Percentiles rank a stretch among this genome's conserved stretches.
Conservation (phyloP, 2,113 vertebrate genomes). For the Hyaena hyaena region DNA sequence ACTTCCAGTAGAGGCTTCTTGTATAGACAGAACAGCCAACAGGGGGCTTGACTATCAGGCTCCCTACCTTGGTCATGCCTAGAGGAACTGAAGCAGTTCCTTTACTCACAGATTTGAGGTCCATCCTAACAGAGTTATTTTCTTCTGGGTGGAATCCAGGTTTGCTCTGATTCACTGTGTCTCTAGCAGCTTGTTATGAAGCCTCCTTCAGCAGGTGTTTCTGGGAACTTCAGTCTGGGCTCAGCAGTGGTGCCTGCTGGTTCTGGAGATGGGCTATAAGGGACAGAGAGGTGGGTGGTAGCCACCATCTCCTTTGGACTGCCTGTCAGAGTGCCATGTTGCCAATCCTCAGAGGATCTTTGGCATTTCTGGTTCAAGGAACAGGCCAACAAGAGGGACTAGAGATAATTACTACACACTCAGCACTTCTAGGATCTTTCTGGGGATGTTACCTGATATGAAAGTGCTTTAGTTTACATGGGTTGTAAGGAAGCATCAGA, state of each 20-base stretch:
- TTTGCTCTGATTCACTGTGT: background rate
- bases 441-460: background rate
- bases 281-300: background rate
- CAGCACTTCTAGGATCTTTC: background rate
- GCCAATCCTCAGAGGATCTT: background rate
- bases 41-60: fast-evolving
- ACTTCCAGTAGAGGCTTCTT: background rate
- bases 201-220: background rate
- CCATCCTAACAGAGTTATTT: background rate
- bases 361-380: background rate
- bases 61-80: fast-evolving
- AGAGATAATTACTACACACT: background rate
- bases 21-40: background rate
- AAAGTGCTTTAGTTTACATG: background rate
- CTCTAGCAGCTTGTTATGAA: background rate
- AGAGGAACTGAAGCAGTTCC: background rate
- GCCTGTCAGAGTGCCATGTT: background rate
- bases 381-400: background rate
- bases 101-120: background rate
- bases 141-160: background rate
- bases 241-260: background rate
- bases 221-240: background rate
- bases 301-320: background rate
- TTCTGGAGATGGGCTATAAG: background rate
- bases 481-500: background rate